Base-by-base conservation (phyloP, 2,797 vertebrate genomes). In the Betta splendens region DNA sequence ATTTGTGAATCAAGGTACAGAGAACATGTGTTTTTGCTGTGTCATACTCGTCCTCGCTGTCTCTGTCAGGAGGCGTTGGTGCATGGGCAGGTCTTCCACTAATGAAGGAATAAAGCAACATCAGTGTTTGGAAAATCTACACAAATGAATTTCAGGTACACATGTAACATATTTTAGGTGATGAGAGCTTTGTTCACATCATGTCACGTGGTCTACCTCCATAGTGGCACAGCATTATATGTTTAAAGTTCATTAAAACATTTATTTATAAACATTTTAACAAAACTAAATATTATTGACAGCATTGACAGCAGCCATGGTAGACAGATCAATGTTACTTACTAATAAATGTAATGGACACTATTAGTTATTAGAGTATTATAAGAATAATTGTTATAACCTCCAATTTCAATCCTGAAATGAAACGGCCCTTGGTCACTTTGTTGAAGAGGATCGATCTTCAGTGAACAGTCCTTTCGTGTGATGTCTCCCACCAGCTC, bases 351-450 rank as follows among this genome's bases (percentile, higher is more conserved):
- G n/a, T 9, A 35, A 93, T 59, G 69, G 23, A 87, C 81, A 23
- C 0, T n/a, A 0, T 51, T 47, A 0, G 26, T 0, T 3, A 2
- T 18, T 2, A 28, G 44, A 46, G 37, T 4, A 1, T 0, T 2
- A 46, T 60, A 93, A 1, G 87, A 81, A 66, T 1, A 89, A 0
- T 1, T 85, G 0, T 81, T 0, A 3, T 67, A 56, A 18, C 10
- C 1, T 37, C n/a, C 3, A 0, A 92, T 86, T 60, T 87, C 85
- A 21, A 92, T 80, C 72, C 91, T 77, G 60, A 93, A 92, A 11
- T 28, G 0, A 60, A 88, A 90, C 3, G 77, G 51, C 0, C 82
- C 85, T 0, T 0, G 0, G 65, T 93, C 90, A 11, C 5, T 62
- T 29, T 5, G 0, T 9, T 16, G 16, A 17, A 92, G 64, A 4